Conservation (phyloP, 2,113 vertebrate species). For the Notarius quadriscutis region DNA sequence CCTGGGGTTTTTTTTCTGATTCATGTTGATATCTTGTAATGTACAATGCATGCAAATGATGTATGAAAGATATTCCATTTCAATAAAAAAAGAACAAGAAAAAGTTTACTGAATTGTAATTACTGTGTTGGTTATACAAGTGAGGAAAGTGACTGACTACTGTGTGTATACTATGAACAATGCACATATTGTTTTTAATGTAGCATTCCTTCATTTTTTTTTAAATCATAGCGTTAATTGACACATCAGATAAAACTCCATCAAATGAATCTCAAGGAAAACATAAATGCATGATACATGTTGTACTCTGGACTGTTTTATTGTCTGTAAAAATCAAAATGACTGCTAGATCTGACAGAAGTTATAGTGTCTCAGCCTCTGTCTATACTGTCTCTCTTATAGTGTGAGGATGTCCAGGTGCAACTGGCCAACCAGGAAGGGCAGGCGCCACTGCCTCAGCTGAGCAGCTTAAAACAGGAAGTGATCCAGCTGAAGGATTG, state of each 20-base stretch:
- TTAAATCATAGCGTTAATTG: background rate
- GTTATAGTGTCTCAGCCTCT: conserved; percentile 3
- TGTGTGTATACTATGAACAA: background rate
- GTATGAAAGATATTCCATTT: background rate
- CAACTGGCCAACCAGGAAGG: conserved; percentile 71
- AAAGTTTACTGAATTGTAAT: background rate
- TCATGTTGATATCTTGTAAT: background rate
- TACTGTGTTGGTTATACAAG: background rate
- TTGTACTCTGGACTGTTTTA: background rate
- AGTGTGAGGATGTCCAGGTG: conserved; percentile 80
- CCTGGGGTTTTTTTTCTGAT: background rate
- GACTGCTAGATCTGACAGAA: background rate
- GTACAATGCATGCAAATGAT: background rate
- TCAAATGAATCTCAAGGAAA: background rate
- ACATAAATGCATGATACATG: background rate
- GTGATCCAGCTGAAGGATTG: conserved; percentile 73
- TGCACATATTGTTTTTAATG: background rate
- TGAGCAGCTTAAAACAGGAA: conserved; percentile 77
- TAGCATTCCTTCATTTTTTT: background rate
- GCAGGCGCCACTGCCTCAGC: conserved; percentile 66
- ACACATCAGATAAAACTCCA: background rate
- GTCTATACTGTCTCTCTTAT: conserved; percentile 35
- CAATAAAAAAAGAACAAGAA: background rate
- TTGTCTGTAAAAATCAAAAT: background rate
- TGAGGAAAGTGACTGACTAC: background rate